Evolutionary conservation across 2,113 vertebrate species (phyloP), one percentile per base, ranked within the genome.

Genomic region (Prolemur simus): DNA sequence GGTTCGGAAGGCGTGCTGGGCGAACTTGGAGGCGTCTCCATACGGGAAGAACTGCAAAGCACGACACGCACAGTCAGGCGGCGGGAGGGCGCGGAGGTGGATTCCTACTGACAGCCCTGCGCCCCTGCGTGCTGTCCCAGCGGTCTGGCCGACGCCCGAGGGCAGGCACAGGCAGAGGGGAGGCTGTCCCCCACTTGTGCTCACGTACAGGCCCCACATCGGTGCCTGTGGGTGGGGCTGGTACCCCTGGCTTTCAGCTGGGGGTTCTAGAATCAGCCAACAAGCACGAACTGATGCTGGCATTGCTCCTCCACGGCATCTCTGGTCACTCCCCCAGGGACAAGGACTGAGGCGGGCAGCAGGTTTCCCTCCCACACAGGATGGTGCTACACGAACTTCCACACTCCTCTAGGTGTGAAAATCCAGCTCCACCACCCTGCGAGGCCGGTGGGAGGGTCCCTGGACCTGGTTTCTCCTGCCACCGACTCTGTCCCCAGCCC

Each of bases 1-100:
- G 99, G 99, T 99, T 82, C 99, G 99, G 98, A 99, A 99, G 86
- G 99, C 99, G 0, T 99, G 99, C 98, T 99, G 99, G 76, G 99
- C 99, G 69, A 99, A 99, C 99, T 99, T 99, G 68, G 99, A 99
- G 12, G 99, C 99, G 20, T 99, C 99, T 14, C 99, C 99, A 0
- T 99, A 99, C 0, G 99, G 99, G 96, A 99, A 99, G 98, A 99
- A 99, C 99, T 99, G 97, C 77, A 98, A 95, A 88, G 94, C n/a
- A 69, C 80, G 95, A 97, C 39, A 88, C 47, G 64, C 14, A 3
- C 6, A 1, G 5, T 25, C 63, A 73, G 49, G 52, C 1, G 23
- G 37, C 1, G 1, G 87, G 14, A 23, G 54, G 34, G 52, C 12
- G 12, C 11, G 4, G 2, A 42, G 74, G 13, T 17, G 37, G 68